Percentiles rank a stretch among this genome's conserved stretches.
Conservation (phyloP, 2,113 vertebrate genomes). For the Camarhynchus parvulus region DNA sequence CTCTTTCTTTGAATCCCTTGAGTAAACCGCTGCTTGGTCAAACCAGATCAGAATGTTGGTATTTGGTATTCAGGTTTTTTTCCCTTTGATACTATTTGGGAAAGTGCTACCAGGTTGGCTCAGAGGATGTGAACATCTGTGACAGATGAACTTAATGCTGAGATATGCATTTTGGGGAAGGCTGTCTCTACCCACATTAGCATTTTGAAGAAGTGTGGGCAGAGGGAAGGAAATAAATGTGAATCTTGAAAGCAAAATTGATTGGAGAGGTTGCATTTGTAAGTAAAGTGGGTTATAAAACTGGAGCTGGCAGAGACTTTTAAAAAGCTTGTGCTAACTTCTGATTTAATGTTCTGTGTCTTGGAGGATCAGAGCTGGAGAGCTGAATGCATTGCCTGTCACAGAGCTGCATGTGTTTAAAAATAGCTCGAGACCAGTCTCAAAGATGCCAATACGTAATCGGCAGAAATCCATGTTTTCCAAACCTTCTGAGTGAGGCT, state of each 20-base stretch:
- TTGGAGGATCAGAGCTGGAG: conserved; percentile 27
- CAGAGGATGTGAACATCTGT: conserved; percentile 35
- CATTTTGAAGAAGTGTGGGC: conserved; percentile 42
- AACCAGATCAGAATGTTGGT: neutral
- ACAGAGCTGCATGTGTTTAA: neutral
- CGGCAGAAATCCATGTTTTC: conserved; percentile 6
- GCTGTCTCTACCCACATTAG: conserved; percentile 35
- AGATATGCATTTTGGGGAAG: conserved; percentile 24
- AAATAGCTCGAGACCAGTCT: neutral
- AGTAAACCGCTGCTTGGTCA: neutral
- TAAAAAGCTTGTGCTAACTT: conserved; percentile 50
- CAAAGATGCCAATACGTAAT: neutral
- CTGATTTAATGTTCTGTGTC: conserved; percentile 50
- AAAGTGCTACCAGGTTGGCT: neutral
- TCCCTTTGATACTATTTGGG: neutral
- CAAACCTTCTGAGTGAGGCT: neutral
- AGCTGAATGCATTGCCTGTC: conserved; percentile 8
- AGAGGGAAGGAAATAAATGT: conserved; percentile 57
- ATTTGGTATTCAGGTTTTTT: neutral
- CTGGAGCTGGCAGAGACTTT: conserved; percentile 42
- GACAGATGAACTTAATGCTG: conserved; percentile 44
- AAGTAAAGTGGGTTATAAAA: conserved; percentile 68
- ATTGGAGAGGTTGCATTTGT: conserved; percentile 63
- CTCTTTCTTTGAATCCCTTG: neutral
- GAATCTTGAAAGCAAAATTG: conserved; percentile 64